These are phyloP conservation scores for Drosophila eugracilis DNA, from an alignment of 1,140 invertebrate genomes.

Conservation along the genomic window DNA sequence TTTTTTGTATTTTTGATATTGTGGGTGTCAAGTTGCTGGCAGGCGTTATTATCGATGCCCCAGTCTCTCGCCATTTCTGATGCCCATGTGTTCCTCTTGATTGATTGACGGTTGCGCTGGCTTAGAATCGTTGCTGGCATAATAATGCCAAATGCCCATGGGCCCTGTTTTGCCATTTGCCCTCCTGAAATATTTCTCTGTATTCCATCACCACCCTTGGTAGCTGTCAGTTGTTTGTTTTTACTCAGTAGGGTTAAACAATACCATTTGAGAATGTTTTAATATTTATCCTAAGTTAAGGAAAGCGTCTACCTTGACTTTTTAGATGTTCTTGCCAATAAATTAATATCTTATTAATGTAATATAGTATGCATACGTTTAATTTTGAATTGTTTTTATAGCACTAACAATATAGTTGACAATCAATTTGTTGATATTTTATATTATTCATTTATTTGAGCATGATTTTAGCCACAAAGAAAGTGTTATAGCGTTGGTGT, in stretches of 20 bases:
- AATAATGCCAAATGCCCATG: slow-evolving; percentile 34
- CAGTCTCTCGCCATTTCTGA: slow-evolving; percentile 8
- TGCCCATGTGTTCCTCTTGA: slow-evolving; percentile 42
- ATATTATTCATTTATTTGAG: not conserved
- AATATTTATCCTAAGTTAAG: not conserved
- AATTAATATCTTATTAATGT: too few relatives aligned
- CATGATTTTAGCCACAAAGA: not conserved
- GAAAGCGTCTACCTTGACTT: not conserved
- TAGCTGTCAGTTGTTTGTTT: slow-evolving; percentile 15
- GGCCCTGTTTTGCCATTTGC: slow-evolving; percentile 11
- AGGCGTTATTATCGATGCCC: slow-evolving; percentile 50
- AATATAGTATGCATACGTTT: too few relatives aligned
- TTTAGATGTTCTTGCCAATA: too few relatives aligned
- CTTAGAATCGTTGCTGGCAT: slow-evolving; percentile 31
- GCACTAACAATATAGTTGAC: too few relatives aligned
- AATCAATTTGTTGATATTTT: not conserved
- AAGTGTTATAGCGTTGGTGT: too few relatives aligned
- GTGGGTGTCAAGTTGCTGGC: slow-evolving; percentile 54
- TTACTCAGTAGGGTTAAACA: slow-evolving; percentile 6
- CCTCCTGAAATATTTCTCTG: slow-evolving; percentile 7
- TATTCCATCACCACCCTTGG: slow-evolving; percentile 29
- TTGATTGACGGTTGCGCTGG: slow-evolving; percentile 47
- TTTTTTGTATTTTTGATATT: slow-evolving; percentile 34
- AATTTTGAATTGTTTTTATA: too few relatives aligned
- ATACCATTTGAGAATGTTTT: not conserved